A percentile compares a stretch with the other conserved stretches of the same genome.
Evolutionary conservation across 1,140 invertebrate species (phyloP).

Genomic region (Teleopsis dalmanni): DNA sequence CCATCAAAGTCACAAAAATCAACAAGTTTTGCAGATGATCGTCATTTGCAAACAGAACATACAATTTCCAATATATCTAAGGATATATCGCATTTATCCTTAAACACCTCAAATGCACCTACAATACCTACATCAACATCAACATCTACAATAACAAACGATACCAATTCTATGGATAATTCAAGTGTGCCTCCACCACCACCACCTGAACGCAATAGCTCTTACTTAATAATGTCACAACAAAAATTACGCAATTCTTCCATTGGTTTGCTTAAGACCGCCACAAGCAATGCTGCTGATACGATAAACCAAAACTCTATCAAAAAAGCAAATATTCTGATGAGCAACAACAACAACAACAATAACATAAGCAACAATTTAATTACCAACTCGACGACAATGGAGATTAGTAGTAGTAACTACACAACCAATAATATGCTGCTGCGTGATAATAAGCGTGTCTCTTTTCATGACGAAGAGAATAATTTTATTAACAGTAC

Average conservation of each 20-base stretch:
- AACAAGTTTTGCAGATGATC: slow-evolving; percentile 40
- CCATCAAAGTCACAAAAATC: slow-evolving; percentile 43
- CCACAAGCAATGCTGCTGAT: slow-evolving; percentile 35
- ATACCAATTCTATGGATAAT: slow-evolving; percentile 21
- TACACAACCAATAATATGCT: slow-evolving; percentile 21
- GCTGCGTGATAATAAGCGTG: slow-evolving; percentile 48
- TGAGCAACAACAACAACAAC: slow-evolving; percentile 18
- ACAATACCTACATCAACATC: slow-evolving; percentile 13
- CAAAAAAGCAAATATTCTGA: slow-evolving; percentile 23
- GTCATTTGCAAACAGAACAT: slow-evolving; percentile 38
- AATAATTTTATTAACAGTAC: slow-evolving; percentile 42
- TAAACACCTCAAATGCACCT: slow-evolving; percentile 7
- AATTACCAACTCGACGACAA: slow-evolving; percentile 24
- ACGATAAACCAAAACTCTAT: slow-evolving; percentile 16
- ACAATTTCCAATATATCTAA: slow-evolving; percentile 35
- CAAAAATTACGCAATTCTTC: slow-evolving; percentile 37
- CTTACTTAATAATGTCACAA: slow-evolving; percentile 71
- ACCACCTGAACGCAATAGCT: slow-evolving; percentile 71
- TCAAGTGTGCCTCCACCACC: slow-evolving; percentile 50
- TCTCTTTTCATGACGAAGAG: slow-evolving; percentile 68
- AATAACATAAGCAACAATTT: slow-evolving; percentile 32
- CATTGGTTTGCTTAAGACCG: slow-evolving; percentile 28
- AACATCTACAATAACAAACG: slow-evolving; percentile 24
- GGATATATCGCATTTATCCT: slow-evolving; percentile 27
- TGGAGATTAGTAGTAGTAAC: slow-evolving; percentile 28